Evolutionary conservation across 1,140 invertebrate species (phyloP), one percentile per base, ranked within the genome.

Genomic region (Drosophila persimilis): DNA sequence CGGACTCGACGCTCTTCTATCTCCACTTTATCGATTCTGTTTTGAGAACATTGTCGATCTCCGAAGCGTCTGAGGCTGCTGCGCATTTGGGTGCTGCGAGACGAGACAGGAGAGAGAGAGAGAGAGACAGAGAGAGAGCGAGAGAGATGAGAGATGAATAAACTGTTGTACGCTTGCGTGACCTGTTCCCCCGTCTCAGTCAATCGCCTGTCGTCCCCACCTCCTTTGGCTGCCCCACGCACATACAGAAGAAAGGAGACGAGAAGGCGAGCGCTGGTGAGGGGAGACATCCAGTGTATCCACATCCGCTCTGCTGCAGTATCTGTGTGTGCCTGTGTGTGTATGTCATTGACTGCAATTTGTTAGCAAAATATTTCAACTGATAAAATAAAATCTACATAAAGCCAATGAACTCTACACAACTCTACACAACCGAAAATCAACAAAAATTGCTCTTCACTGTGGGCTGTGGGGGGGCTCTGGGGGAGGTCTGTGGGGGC

Each of bases 261-360:
- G 6, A 22, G 39, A 11, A 11, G 35, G 45, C 24, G 24, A 24
- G n/a, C 26, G 29, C 26, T 64, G 26, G 24, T 7, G 63, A 29
- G 26, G 22, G 26, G 17, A 44, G 11, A 39, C 35, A 39, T 39
- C 35, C 35, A 39, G 17, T 48, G 46, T 48, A 48, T 48, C 46
- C 66, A 85, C 81, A 85, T 85, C 81, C 73, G 80, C 54, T 76
- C 62, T 73, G 47, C 20, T 45, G 9, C 24, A 59, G 59, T 67
- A 41, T 78, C 26, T 60, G 57, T 55, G 62, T 51, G 46, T 66
- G 15, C 15, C 53, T 53, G 22, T 57, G 53, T 55, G 35, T 29
- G 45, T 81, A 83, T 86, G 80, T 90, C 86, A 90, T 86, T 90
- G 80, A 90, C 86, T 90, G 86, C 86, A 90, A 81, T 90, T 90